Percentiles rank a stretch among this genome's conserved stretches.
phyloP scores from a whole-genome alignment of 53 echinoderm and acorn worm genomes.

The Crossaster papposus region DNA sequence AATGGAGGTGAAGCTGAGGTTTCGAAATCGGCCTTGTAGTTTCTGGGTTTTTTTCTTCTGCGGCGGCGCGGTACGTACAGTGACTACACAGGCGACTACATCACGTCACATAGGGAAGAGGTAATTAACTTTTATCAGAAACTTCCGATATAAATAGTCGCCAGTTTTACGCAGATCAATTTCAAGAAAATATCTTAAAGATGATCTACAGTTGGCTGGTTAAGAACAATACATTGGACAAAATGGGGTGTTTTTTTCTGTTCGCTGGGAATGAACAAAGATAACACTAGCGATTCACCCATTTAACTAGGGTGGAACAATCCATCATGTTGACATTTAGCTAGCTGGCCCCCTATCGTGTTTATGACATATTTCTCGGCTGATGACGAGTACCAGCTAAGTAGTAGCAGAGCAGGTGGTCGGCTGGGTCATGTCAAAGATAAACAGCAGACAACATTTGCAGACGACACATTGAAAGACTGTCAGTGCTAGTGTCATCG shows the following conservation, averaged over 20 bases:
- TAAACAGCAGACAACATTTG: neutral
- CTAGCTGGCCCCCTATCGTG: neutral
- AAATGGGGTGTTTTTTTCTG: neutral
- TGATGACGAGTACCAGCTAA: conserved; percentile 6
- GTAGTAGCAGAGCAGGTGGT: neutral
- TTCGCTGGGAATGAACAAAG: neutral
- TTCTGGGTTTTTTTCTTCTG: too few species aligned
- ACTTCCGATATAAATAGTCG: neutral
- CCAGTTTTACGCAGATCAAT: neutral
- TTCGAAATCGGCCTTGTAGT: too few species aligned
- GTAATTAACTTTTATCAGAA: neutral
- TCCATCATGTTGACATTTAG: neutral
- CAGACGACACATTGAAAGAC: neutral
- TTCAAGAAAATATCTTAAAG: neutral
- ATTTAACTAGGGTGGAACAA: neutral
- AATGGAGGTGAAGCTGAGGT: too few species aligned
- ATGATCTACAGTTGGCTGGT: neutral
- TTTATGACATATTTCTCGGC: neutral
- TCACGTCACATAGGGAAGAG: conserved; percentile 7
- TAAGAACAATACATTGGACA: neutral
- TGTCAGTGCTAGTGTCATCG: neutral
- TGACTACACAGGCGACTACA: too few species aligned
- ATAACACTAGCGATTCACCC: neutral
- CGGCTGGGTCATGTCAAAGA: too few species aligned
- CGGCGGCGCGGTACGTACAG: too few species aligned